phyloP scores from a whole-genome alignment of 2,113 vertebrate species.

The Cinclus mexicanus region DNA sequence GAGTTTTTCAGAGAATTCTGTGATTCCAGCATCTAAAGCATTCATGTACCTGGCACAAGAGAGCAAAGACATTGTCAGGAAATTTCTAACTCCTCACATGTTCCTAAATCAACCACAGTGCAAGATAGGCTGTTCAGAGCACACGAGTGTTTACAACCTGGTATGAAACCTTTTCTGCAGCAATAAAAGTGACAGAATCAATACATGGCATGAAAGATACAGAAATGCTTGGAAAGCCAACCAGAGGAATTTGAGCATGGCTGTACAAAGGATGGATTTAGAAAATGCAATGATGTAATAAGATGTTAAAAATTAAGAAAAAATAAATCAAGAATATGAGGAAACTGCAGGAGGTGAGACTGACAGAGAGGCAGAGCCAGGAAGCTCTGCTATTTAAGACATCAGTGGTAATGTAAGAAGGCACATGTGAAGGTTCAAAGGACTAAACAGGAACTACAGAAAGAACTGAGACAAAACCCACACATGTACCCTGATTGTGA shows the following conservation, averaged over 20 bases:
- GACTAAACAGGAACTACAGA: background rate
- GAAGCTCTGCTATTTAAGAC: background rate
- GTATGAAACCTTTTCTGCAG: background rate
- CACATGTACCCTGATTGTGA: background rate
- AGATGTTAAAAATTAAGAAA: background rate
- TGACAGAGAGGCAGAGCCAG: background rate
- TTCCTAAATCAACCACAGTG: background rate
- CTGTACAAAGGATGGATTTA: background rate
- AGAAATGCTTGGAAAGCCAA: background rate
- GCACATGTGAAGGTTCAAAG: background rate
- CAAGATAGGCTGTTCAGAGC: background rate
- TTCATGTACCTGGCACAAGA: conserved; percentile 89
- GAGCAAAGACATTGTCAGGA: conserved; percentile 2
- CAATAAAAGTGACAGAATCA: background rate
- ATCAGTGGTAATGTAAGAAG: background rate
- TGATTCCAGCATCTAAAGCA: conserved; percentile 83
- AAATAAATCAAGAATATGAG: background rate
- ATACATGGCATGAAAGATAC: background rate
- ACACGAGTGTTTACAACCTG: background rate
- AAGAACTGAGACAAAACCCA: background rate
- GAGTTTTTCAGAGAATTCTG: conserved; percentile 71
- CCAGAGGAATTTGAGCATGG: background rate
- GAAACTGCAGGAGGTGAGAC: background rate
- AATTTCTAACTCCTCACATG: background rate
- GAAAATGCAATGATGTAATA: background rate